Evolutionary conservation across 1,140 invertebrate genomes (phyloP), one percentile per base, ranked within the genome.

Genomic region (Diprion similis): DNA sequence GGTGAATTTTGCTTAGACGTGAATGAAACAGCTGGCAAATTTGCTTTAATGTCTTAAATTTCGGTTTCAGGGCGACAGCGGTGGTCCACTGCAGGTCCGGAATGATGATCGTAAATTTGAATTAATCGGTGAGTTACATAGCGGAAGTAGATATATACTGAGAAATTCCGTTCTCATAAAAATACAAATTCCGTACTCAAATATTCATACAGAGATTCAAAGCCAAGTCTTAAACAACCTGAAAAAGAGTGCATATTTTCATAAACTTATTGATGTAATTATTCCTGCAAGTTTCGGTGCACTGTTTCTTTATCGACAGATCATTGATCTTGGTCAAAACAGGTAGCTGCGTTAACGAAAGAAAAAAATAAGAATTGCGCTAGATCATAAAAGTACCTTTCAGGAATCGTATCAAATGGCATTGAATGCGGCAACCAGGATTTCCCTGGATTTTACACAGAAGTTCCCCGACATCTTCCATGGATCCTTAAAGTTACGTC

Each of bases 361-460:
- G 24, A 37, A 37, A 6, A 3, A 37, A 37, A 37, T 1, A 37
- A 37, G 24, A 3, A 37, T 37, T 37, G 24, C 24, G 24, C 1
- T 37, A 37, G 24, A 37, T 37, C 24, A 37, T 37, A 37, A 37
- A 6, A 1, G 24, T 37, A 6, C 24, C 2, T 79, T 77, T 11
- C 71, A 78, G 79, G 79, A n/a, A 73, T 81, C n/a, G 74, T 71
- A 10, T 82, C 78, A 15, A 87, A 81, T 82, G 86, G 84, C 10
- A 77, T 84, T 19, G 86, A 81, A 8, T 87, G 85, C 76, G 85
- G 78, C 9, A 73, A 81, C 47, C 65, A 66, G 18, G 82, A 79
- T 59, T 81, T 80, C 72, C 82, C 85, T 46, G 90, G 90, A 73
- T 87, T 90, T 13, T 91, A 91, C 78, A 90, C 89, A 1, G 82